phyloP scores from a whole-genome alignment of 2,888 invertebrate species.

The Furcula furcula region DNA sequence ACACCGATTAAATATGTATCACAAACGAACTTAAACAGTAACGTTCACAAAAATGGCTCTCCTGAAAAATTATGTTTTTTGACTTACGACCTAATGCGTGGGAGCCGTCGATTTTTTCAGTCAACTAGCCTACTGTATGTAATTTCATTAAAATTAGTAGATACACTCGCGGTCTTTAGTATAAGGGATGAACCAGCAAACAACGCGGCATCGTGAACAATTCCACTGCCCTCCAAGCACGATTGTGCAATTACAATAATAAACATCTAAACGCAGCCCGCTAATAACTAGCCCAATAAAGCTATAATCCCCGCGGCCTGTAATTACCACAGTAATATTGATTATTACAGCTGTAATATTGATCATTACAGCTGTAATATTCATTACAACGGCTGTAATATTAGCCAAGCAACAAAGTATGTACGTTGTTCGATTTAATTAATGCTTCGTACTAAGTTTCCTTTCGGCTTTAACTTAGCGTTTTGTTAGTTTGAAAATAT shows the following conservation, averaged over 20 bases:
- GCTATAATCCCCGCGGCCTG: conserved; percentile 39
- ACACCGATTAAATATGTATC: no score
- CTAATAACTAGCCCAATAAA: conserved; percentile 44
- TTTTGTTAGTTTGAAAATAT: not conserved
- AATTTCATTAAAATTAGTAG: no score
- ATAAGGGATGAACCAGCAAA: no score
- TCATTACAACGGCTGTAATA: conserved; percentile 32
- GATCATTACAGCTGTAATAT: conserved; percentile 29
- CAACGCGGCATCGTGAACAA: not conserved
- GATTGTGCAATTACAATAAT: conserved; percentile 40
- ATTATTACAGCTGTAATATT: conserved; percentile 42
- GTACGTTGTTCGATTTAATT: conserved; percentile 35
- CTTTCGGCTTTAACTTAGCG: conserved; percentile 13
- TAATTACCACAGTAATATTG: conserved; percentile 45
- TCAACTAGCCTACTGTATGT: no score
- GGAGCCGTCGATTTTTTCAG: no score
- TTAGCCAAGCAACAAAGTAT: conserved; percentile 40
- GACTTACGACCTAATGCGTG: no score
- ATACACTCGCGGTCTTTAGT: no score
- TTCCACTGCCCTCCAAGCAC: conserved; percentile 15
- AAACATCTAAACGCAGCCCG: conserved; percentile 42
- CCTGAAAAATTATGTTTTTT: no score
- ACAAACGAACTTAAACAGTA: no score
- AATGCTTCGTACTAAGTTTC: conserved; percentile 18
- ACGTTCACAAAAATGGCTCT: no score